Evolutionary conservation across 2,888 invertebrate genomes (phyloP), one percentile per base, ranked within the genome.

Genomic region (Arge pagana): DNA sequence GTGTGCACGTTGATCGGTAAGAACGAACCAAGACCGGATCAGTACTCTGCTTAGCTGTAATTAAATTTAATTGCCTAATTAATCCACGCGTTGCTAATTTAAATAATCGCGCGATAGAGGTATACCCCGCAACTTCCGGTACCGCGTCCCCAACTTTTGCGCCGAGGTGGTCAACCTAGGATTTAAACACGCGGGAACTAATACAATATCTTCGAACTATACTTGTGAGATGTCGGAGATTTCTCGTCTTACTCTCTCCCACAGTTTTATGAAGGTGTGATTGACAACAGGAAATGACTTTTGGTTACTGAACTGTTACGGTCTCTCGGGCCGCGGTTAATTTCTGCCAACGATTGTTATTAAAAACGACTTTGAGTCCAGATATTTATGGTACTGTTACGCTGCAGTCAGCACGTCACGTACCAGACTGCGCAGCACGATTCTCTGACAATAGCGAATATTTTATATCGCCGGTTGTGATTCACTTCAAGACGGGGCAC

Each of bases 31-130:
- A 61, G 53, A 45, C 48, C 52, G 50, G 50, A 42, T 52, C 53
- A 39, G 53, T 57, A 60, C 58, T 53, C 55, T 54, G 52, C 58
- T 58, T 40, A 43, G 48, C 58, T 55, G 64, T 68, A 71, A 75
- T 76, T 74, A 72, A 69, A 66, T 68, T 68, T 74, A 76, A 76
- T 72, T 69, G 72, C 67, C 72, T 69, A 68, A 72, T 74, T 74
- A 75, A 72, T 68, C 68, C 68, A 70, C 66, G 62, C 66, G 61
- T 35, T 33, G 63, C 68, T 73, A 62, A 71, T 75, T 72, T 74
- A 62, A 74, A 75, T 75, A 75, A 74, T 68, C 65, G 64, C 66
- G 69, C 67, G 63, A 66, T 63, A 62, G 58, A 52, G 60, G 59
- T 58, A 63, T 73, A 74, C 74, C 72, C 74, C 45, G 33, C 35